These are phyloP conservation scores for Aelia acuminata DNA, from an alignment of 2,888 invertebrate species.

Conservation along the genomic window DNA sequence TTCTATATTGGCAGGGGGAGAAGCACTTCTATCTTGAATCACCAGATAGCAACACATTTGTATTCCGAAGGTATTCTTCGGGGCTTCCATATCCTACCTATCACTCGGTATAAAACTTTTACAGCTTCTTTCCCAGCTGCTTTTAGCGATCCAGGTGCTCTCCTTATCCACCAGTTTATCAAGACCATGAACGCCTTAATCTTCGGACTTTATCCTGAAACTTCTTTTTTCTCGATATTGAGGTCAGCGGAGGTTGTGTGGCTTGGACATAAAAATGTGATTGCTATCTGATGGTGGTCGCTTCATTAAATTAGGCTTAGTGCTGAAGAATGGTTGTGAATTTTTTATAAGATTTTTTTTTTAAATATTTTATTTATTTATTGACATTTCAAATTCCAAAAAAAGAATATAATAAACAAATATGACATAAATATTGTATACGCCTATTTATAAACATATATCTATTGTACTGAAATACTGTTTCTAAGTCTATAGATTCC, in stretches of 20 bases:
- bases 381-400: no score
- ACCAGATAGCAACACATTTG: not conserved
- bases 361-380: no score
- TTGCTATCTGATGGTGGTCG: no score
- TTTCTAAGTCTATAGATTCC: no score
- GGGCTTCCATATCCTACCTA: not conserved
- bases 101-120: slow-evolving; percentile 31
- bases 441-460: no score
- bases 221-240: not conserved
- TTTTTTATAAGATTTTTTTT: no score
- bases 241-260: not conserved
- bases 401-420: no score
- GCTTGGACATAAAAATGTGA: not conserved
- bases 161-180: not conserved
- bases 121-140: not conserved
- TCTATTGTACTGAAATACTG: no score
- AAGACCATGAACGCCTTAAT: not conserved
- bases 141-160: not conserved
- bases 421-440: no score
- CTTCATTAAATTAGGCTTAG: no score
- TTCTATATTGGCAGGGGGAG: not conserved
- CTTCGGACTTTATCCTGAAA: not conserved
- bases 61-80: not conserved
- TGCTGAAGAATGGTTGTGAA: no score
- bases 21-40: not conserved